Evolutionary conservation across 1,140 invertebrate species (phyloP).

Genomic region (Wiebesia pumilae): DNA sequence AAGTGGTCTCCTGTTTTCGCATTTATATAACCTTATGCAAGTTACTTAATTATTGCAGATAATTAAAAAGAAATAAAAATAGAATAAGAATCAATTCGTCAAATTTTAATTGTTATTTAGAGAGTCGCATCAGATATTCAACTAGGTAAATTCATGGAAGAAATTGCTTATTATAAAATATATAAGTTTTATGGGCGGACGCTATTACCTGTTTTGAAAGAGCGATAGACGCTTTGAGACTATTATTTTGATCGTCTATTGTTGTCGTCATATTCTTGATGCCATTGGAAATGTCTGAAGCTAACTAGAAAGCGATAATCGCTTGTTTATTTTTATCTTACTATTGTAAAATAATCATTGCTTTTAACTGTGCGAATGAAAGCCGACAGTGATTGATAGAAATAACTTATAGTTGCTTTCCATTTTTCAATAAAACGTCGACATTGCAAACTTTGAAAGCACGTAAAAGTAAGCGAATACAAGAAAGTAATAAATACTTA

Average conservation of each 20-base stretch:
- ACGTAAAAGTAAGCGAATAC: too few relatives aligned
- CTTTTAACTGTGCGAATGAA: not conserved
- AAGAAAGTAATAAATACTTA: too few relatives aligned
- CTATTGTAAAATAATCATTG: not conserved
- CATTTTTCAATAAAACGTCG: not conserved
- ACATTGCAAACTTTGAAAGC: not conserved
- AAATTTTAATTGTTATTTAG: too few relatives aligned
- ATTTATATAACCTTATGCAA: too few relatives aligned
- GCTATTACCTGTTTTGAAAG: not conserved
- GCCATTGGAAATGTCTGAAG: not conserved
- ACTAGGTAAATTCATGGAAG: not conserved
- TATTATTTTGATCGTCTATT: slow-evolving; percentile 6
- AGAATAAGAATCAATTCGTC: too few relatives aligned
- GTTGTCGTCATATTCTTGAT: not conserved
- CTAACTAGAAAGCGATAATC: not conserved
- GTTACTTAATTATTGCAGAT: not conserved
- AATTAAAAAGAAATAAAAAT: too few relatives aligned
- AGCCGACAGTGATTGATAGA: not conserved
- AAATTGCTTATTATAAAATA: not conserved
- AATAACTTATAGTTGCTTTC: not conserved
- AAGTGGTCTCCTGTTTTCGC: too few relatives aligned
- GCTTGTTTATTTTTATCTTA: not conserved
- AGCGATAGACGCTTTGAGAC: not conserved
- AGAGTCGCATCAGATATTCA: not conserved
- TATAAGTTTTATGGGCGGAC: not conserved